Conservation (phyloP, 2,797 vertebrate genomes). For the Sebastes matsubarae region DNA sequence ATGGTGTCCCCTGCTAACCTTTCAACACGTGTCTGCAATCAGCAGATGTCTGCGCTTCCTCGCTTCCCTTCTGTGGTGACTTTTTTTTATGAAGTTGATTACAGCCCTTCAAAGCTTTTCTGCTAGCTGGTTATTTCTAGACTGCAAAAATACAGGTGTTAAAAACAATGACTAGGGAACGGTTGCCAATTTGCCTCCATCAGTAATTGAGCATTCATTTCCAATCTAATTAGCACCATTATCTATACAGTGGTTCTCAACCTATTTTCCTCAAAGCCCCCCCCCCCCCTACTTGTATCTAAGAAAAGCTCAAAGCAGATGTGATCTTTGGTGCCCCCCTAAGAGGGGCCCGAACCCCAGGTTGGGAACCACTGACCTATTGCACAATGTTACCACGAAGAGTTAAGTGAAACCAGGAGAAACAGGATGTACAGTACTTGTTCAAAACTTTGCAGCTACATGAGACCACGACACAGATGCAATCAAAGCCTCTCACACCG, state of each 20-base stretch:
- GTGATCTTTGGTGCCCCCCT: too few species aligned
- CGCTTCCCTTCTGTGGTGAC: not conserved
- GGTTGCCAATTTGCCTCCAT: not conserved
- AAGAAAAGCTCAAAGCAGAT: too few species aligned
- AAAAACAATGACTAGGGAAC: constrained; percentile 24
- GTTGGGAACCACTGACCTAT: too few species aligned
- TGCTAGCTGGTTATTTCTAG: constrained; percentile 13
- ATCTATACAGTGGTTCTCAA: not conserved
- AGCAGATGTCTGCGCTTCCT: not conserved
- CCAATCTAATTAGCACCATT: not conserved
- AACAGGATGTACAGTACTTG: not conserved
- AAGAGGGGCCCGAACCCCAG: too few species aligned
- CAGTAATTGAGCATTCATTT: constrained; percentile 13
- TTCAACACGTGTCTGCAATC: not conserved
- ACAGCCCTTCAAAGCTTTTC: constrained; percentile 28
- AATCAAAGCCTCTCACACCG: constrained; percentile 5
- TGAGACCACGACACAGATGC: not conserved
- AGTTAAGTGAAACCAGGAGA: not conserved
- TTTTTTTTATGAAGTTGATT: constrained; percentile 29
- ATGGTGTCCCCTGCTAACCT: not conserved
- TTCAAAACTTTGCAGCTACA: constrained; percentile 10
- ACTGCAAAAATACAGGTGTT: constrained; percentile 25
- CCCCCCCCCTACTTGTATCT: too few species aligned
- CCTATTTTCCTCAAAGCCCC: too few species aligned
- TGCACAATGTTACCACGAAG: not conserved